phyloP scores from a whole-genome alignment of 2,113 vertebrate species.

The Neomonachus schauinslandi region DNA sequence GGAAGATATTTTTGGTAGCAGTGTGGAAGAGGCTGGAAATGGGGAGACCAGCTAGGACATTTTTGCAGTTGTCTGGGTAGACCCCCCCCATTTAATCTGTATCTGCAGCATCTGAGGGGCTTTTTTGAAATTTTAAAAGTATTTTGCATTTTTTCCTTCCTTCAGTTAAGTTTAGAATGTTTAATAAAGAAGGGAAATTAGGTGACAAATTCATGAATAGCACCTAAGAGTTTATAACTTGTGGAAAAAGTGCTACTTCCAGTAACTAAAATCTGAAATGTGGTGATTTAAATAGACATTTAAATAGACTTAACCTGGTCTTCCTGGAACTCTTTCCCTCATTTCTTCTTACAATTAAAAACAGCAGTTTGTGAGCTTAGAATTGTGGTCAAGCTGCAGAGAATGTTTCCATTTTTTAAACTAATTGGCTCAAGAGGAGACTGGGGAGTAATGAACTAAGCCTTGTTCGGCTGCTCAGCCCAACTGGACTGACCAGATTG shows the following conservation, averaged over 20 bases:
- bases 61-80: background rate
- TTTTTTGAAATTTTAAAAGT: constrained; percentile 30
- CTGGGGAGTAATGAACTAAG: background rate
- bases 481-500: background rate
- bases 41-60: background rate
- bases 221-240: constrained; percentile 21
- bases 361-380: background rate
- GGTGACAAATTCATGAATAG: background rate
- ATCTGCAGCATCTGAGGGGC: background rate
- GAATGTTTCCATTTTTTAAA: background rate
- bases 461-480: background rate
- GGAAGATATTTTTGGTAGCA: background rate
- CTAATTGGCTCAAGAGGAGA: constrained; percentile 16
- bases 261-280: constrained; percentile 14
- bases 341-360: constrained; percentile 11
- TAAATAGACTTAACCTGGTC: background rate
- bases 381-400: background rate
- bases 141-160: constrained; percentile 6
- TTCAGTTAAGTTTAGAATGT: constrained; percentile 37
- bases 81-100: background rate
- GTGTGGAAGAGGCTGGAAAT: background rate
- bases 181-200: constrained; percentile 50
- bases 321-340: constrained; percentile 26
- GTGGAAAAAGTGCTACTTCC: constrained; percentile 36
- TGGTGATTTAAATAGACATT: constrained; percentile 19